Conservation (phyloP, 2,888 invertebrate genomes). For the Arge pagana region DNA sequence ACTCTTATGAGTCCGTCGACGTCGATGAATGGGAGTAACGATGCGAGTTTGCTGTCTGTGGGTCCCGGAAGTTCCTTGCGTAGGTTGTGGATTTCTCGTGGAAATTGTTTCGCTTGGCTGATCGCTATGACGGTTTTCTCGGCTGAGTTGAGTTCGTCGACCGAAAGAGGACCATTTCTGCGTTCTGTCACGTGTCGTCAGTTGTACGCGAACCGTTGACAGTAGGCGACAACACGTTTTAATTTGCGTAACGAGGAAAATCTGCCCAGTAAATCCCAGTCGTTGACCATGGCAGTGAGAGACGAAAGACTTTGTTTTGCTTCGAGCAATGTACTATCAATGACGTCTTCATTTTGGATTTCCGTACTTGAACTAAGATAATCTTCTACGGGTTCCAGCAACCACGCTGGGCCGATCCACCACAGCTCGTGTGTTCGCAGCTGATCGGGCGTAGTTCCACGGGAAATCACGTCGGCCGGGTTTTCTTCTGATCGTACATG, state of each 20-base stretch:
- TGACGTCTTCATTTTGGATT: not conserved
- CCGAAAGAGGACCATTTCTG: not conserved
- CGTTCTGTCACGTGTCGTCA: no score
- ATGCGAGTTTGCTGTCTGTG: not conserved
- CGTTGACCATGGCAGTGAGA: not conserved
- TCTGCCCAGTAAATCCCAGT: not conserved
- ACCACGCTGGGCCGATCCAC: conserved; percentile 7
- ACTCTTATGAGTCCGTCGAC: not conserved
- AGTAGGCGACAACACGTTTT: not conserved
- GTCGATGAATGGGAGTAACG: not conserved
- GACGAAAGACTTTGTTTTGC: no score
- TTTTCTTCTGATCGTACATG: conserved; percentile 27
- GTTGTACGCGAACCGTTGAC: not conserved
- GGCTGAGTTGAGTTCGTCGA: not conserved
- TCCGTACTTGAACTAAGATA: not conserved
- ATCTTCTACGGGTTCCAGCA: conserved; percentile 2
- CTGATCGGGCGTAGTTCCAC: not conserved
- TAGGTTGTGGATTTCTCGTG: not conserved
- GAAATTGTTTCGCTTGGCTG: conserved; percentile 8
- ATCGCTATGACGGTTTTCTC: not conserved
- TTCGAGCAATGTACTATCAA: not conserved
- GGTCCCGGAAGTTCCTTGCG: not conserved
- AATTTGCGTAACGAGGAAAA: not conserved
- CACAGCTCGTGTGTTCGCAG: not conserved
- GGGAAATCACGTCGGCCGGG: conserved; percentile 28